phyloP scores from a whole-genome alignment of 1,140 invertebrate species.

The Eupristina koningsbergeri region DNA sequence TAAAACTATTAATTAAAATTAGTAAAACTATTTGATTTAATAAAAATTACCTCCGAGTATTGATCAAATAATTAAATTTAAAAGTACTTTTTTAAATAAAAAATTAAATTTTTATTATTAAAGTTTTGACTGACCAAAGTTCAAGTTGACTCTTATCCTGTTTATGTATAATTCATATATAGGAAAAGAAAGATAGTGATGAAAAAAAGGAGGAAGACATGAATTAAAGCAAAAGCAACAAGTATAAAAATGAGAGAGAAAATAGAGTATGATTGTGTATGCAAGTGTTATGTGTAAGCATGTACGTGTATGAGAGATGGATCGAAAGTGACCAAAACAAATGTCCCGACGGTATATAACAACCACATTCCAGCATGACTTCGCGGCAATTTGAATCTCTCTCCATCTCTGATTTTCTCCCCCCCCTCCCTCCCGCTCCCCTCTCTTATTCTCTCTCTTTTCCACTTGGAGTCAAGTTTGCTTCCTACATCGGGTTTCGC shows the following conservation, averaged over 20 bases:
- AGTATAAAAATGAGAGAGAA: not conserved
- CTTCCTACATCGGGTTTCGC: slow-evolving; percentile 4
- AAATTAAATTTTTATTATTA: too few relatives aligned
- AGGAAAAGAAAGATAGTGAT: not conserved
- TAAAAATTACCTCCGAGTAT: too few relatives aligned
- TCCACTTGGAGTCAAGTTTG: not conserved
- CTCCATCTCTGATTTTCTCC: slow-evolving; percentile 46
- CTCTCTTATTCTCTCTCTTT: slow-evolving; percentile 42
- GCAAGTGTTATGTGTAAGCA: too few relatives aligned
- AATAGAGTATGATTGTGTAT: not conserved
- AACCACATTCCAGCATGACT: slow-evolving; percentile 58
- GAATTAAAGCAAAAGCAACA: not conserved
- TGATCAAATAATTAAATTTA: too few relatives aligned
- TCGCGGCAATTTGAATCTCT: slow-evolving; percentile 59
- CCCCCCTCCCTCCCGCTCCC: slow-evolving; percentile 11
- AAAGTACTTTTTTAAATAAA: too few relatives aligned
- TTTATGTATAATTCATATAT: not conserved
- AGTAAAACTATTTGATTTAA: too few relatives aligned
- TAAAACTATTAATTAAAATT: too few relatives aligned
- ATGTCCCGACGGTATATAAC: slow-evolving; percentile 57
- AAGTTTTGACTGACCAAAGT: too few relatives aligned
- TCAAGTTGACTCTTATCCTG: not conserved
- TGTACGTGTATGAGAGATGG: not conserved
- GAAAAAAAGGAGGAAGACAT: not conserved
- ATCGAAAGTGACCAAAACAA: slow-evolving; percentile 56